phyloP scores from a whole-genome alignment of 64 coral and sea anemone species.

The Porites australiensis region DNA sequence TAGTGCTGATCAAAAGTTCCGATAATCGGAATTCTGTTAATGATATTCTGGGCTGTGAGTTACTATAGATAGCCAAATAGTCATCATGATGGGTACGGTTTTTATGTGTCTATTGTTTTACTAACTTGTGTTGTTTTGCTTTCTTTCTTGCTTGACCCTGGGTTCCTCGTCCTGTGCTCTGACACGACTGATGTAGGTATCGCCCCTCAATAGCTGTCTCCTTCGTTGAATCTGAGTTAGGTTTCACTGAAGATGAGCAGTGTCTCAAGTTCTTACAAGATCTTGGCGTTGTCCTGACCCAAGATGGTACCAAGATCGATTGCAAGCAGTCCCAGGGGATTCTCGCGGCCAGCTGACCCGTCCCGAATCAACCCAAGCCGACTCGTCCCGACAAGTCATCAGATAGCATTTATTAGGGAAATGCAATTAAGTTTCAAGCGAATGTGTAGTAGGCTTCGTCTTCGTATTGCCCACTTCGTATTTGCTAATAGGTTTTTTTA shows the following conservation, averaged over 20 bases:
- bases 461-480: neutral
- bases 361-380: neutral
- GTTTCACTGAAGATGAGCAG: slow-evolving; percentile 73
- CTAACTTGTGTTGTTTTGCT: slow-evolving; percentile 70
- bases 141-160: slow-evolving; percentile 16
- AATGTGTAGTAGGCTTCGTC: slow-evolving; percentile 19
- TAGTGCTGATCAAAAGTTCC: neutral
- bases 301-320: slow-evolving; percentile 65
- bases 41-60: no score
- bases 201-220: slow-evolving; percentile 68
- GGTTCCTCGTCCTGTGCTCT: slow-evolving; percentile 5
- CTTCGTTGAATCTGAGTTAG: slow-evolving; percentile 86
- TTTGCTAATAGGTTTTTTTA: slow-evolving; percentile 19
- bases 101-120: neutral
- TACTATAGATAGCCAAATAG: neutral
- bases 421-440: slow-evolving; percentile 5
- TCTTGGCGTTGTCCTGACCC: slow-evolving; percentile 64
- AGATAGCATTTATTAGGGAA: slow-evolving; percentile 7
- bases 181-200: slow-evolving; percentile 53
- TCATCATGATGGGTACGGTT: neutral
- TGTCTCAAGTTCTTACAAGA: slow-evolving; percentile 74
- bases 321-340: slow-evolving; percentile 61
- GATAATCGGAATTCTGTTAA: neutral
- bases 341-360: slow-evolving; percentile 26
- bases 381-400: neutral